Base-by-base conservation (phyloP, 2,113 vertebrate species). In the Tyrannus savana region DNA sequence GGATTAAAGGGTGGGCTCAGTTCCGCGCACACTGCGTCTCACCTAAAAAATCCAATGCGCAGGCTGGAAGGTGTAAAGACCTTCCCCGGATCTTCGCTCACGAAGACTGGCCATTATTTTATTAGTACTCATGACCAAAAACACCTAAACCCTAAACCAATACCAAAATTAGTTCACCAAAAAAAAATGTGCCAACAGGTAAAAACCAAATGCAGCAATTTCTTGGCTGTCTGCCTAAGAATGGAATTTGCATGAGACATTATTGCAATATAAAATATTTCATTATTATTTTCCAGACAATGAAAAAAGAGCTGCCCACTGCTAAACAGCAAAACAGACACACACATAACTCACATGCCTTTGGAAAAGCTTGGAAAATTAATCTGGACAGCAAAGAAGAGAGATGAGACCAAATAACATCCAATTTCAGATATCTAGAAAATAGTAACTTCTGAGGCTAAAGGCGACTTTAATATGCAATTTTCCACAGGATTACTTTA, bases 291-390 rank as follows among this genome's bases (percentile, higher is more conserved):
- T 33, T 4, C 3, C 33, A 68, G 28, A 67, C 28, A 13, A 83
- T 15, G 50, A 91, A 23, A 52, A 52, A 56, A 80, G 42, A 84
- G 35, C n/a, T 58, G 35, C 8, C 12, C 31, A 16, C 7, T 25
- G 37, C 60, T 75, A 17, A 80, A 44, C 56, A 67, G 58, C 27
- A 37, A 39, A 59, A 73, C 19, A 88, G 39, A 44, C 41, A 63
- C 24, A 46, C 0, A 0, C 41, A 19, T 68, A 87, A 73, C 25
- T 56, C 58, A n/a, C 21, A 49, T 1, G 4, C 35, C 80, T 76
- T n/a, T 28, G 31, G 39, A 85, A 93, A 71, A 93, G 89, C 42
- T 24, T 8, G n/a, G 30, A 66, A 77, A 86, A 92, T n/a, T 53
- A 23, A 89, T 46, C 66, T 42, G 27, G 25, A 76, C 6, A 21